Conservation (phyloP, 2,113 vertebrate species). For the Pseudopodoces humilis region DNA sequence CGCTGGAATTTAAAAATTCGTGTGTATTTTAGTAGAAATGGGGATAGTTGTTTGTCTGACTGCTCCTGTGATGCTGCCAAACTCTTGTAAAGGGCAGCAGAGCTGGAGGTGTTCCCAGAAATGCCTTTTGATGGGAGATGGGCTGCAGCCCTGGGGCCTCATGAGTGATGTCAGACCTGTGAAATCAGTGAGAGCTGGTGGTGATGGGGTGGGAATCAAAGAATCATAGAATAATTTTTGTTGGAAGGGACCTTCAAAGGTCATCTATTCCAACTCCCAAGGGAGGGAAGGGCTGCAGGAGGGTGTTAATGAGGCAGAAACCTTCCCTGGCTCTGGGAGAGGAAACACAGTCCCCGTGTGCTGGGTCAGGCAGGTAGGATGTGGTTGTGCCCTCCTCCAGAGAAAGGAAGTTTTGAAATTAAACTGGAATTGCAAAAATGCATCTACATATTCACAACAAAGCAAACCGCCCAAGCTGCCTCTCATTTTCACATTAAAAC, state of each 20-base stretch:
- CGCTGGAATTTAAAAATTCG: neutral
- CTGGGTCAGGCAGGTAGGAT: neutral
- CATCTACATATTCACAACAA: neutral
- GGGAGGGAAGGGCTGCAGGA: neutral
- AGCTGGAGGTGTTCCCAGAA: neutral
- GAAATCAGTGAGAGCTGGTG: neutral
- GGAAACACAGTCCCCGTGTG: rapidly evolving
- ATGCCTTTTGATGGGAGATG: rapidly evolving
- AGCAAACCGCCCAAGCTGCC: neutral
- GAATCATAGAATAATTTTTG: neutral
- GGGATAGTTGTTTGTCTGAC: neutral
- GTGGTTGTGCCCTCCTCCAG: neutral
- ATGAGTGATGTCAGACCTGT: rapidly evolving
- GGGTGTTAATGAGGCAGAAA: neutral
- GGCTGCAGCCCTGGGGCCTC: neutral
- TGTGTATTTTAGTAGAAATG: neutral
- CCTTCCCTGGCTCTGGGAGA: neutral
- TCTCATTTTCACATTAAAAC: neutral
- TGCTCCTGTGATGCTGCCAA: neutral
- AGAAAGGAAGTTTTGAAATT: neutral
- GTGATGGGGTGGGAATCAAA: neutral
- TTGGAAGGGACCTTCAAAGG: neutral
- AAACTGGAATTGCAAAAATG: conserved; percentile 8
- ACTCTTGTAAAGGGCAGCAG: neutral
- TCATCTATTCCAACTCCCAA: neutral